Evolutionary conservation across 2,797 vertebrate genomes (phyloP).

Genomic region (Miichthys miiuy): DNA sequence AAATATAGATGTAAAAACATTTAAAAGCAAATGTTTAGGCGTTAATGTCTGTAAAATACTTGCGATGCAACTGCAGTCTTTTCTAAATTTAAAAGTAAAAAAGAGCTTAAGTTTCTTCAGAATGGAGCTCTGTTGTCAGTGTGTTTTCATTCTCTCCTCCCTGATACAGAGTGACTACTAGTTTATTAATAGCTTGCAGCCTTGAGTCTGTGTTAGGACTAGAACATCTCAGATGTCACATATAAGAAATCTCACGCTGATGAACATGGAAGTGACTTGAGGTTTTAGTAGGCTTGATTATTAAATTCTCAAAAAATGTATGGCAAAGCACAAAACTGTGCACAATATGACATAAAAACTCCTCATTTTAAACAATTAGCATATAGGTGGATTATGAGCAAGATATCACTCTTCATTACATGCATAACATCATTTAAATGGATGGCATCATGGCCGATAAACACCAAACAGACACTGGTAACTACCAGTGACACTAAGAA

Average conservation of each 20-base stretch:
- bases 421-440: not conserved
- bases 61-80: not conserved
- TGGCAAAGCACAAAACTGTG: not conserved
- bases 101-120: not conserved
- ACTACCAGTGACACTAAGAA: not conserved
- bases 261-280: not conserved
- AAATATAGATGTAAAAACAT: too few species aligned
- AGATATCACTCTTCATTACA: not conserved
- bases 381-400: not conserved
- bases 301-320: not conserved
- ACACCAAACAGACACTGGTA: not conserved
- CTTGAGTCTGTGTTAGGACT: not conserved
- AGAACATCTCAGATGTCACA: not conserved
- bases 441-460: not conserved
- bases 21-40: not conserved
- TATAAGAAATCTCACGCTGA: not conserved
- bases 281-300: not conserved
- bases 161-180: not conserved
- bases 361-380: not conserved
- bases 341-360: not conserved
- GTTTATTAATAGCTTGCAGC: not conserved
- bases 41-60: not conserved
- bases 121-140: not conserved
- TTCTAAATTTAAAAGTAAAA: not conserved
- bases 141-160: slow-evolving; percentile 3